Conservation (phyloP, 2,888 invertebrate genomes). For the Epinotia ramella region DNA sequence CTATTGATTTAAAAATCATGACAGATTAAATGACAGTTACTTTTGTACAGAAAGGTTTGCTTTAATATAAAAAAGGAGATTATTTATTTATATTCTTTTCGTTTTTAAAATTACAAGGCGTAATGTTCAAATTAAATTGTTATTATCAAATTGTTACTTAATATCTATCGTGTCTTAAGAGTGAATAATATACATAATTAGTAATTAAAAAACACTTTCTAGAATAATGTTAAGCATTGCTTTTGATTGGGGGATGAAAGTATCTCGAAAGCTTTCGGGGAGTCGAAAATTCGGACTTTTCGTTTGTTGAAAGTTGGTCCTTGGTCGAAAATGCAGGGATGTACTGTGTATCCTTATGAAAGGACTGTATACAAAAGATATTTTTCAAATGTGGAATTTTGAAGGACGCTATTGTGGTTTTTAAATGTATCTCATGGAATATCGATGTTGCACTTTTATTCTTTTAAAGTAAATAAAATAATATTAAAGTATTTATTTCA, state of each 20-base stretch:
- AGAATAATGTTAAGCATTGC: slow-evolving; percentile 38
- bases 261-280: not conserved
- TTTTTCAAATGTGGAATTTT: slow-evolving; percentile 37
- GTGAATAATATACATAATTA: slow-evolving; percentile 35
- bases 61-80: slow-evolving; percentile 30
- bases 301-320: slow-evolving; percentile 13
- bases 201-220: slow-evolving; percentile 29
- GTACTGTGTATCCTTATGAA: slow-evolving; percentile 9
- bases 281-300: slow-evolving; percentile 18
- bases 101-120: slow-evolving; percentile 36
- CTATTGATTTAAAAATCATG: slow-evolving; percentile 40
- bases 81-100: slow-evolving; percentile 17
- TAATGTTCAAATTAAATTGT: slow-evolving; percentile 44
- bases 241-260: slow-evolving; percentile 10
- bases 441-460: slow-evolving; percentile 46
- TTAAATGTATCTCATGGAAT: slow-evolving; percentile 42
- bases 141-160: slow-evolving; percentile 43
- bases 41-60: slow-evolving; percentile 33
- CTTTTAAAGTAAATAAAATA: slow-evolving; percentile 31
- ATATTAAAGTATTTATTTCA: slow-evolving; percentile 45
- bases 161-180: slow-evolving; percentile 44
- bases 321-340: slow-evolving; percentile 35
- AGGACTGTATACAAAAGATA: slow-evolving; percentile 32
- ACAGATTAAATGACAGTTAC: slow-evolving; percentile 18
- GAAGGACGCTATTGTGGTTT: slow-evolving; percentile 30